Evolutionary conservation across 2,888 invertebrate species (phyloP).

Genomic region (Rotaria macrura): DNA sequence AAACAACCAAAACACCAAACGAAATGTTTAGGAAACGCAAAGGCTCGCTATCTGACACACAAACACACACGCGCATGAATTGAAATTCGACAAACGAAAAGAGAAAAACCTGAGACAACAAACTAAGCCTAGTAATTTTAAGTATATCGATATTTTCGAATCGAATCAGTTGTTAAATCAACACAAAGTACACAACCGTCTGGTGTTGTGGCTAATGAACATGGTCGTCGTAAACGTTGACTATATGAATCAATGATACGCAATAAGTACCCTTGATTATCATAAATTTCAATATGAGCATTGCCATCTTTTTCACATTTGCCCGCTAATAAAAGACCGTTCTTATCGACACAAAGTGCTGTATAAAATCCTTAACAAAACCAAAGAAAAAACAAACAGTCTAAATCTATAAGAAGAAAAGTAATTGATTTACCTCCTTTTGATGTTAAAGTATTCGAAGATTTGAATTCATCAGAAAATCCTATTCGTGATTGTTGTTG

Average conservation of each 20-base stretch:
- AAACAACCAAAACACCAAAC: neutral
- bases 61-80: neutral
- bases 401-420: no score
- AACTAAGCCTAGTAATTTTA: neutral
- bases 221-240: conserved; percentile 25
- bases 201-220: conserved; percentile 23
- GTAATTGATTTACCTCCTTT: neutral
- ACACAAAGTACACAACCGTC: conserved; percentile 31
- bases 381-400: no score
- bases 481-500: neutral
- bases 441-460: neutral
- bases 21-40: neutral
- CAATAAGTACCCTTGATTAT: conserved; percentile 11
- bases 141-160: conserved; percentile 17
- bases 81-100: neutral
- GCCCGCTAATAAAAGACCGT: conserved; percentile 26
- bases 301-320: conserved; percentile 25
- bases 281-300: conserved; percentile 26
- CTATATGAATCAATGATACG: conserved; percentile 23
- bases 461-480: neutral
- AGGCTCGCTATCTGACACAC: neutral
- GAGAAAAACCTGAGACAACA: neutral
- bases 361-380: conserved; percentile 24
- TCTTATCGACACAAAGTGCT: conserved; percentile 27
- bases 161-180: conserved; percentile 26